Percentiles rank a stretch among this genome's conserved stretches.
Evolutionary conservation across 2,113 vertebrate genomes (phyloP).

Genomic region (Microtus montanus): DNA sequence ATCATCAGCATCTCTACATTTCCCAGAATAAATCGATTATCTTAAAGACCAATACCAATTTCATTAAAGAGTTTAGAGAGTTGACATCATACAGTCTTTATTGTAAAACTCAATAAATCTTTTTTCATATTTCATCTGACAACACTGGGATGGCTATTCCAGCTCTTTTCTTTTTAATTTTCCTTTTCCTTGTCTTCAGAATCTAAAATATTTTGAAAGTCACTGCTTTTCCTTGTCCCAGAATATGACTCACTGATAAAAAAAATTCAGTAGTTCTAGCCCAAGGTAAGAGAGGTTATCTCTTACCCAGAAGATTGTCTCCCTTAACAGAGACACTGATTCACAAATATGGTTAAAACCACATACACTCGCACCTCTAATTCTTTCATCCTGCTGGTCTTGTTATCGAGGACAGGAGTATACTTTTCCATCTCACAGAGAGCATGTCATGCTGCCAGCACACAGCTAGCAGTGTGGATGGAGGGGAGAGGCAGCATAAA

Average conservation of each 20-base stretch:
- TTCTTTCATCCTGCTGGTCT: not conserved
- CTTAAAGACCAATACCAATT: not conserved
- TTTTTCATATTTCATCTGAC: not conserved
- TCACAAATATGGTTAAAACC: not conserved
- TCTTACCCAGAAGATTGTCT: not conserved
- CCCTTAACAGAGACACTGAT: not conserved
- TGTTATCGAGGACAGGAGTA: rapidly evolving
- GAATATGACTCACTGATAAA: not conserved
- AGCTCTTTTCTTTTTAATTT: not conserved
- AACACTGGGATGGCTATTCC: not conserved
- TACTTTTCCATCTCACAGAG: not conserved
- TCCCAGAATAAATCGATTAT: not conserved
- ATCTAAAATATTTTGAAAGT: not conserved
- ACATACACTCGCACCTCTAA: rapidly evolving
- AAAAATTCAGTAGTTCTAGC: not conserved
- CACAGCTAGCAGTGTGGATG: not conserved
- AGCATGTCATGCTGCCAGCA: not conserved
- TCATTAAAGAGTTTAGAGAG: conserved; percentile 2
- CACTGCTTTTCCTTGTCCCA: not conserved
- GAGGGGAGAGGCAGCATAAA: not conserved
- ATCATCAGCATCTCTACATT: not conserved
- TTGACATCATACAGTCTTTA: not conserved
- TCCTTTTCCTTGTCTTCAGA: not conserved
- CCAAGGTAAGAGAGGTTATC: not conserved
- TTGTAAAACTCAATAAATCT: not conserved